Evolutionary conservation across 1,140 invertebrate genomes (phyloP), one percentile per base, ranked within the genome.

Genomic region (Thaumatotibia leucotreta): DNA sequence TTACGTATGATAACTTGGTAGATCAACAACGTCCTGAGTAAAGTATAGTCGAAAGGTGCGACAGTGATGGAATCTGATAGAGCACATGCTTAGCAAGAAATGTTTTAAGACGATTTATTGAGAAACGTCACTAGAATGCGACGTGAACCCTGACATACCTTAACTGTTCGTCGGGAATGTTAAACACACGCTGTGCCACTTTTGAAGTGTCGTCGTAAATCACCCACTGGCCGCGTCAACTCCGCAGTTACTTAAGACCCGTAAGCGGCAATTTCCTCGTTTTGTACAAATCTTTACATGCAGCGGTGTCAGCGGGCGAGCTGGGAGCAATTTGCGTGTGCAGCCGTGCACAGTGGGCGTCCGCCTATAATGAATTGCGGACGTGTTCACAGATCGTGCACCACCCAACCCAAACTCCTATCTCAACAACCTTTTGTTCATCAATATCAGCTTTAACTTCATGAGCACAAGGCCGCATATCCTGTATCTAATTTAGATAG

Each of bases 271-370:
- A 74, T 79, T 76, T 79, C 69, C 74, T 75, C 66, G 74, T 73
- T 80, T 76, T 75, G 73, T 69, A 73, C 72, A 79, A 79, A 77
- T 76, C 74, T 54, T 72, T 64, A 71, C 70, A 73, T 75, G 74
- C 69, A 78, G 80, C 76, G 79, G 77, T 79, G 76, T 81, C 78
- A 80, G 80, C 76, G 69, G 76, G 76, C 69, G 73, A 72, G 68
- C 73, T 70, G 73, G 61, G 71, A 72, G 77, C 80, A 85, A 84
- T 83, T 85, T 85, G 78, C 79, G 80, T 83, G 80, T 83, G 80
- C 81, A 82, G 67, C 78, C 65, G 79, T 77, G 83, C 83, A 78
- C 77, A 79, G 77, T 79, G 73, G 76, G 78, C 75, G 83, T 70
- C 73, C 80, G 69, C 64, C 67, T 76, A 70, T 78, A 85, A 83